phyloP scores from a whole-genome alignment of 1,140 invertebrate genomes.

The Dinoponera quadriceps region DNA sequence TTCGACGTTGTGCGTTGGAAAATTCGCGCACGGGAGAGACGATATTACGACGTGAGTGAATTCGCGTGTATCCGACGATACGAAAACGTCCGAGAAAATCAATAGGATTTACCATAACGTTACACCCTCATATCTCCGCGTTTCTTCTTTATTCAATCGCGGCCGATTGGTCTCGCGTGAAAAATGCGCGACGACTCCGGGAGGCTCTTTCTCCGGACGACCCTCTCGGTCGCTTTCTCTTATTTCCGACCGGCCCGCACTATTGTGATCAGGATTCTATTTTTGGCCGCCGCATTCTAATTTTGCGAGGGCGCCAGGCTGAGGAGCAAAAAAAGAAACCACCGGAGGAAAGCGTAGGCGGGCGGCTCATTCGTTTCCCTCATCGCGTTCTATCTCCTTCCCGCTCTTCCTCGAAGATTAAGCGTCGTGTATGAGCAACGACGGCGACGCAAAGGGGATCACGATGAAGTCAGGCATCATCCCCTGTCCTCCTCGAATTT shows the following conservation, averaged over 20 bases:
- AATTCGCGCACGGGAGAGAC: not conserved
- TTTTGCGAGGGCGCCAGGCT: conserved; percentile 49
- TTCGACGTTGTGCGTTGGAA: not conserved
- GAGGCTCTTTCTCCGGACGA: not conserved
- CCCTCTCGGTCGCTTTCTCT: conserved; percentile 32
- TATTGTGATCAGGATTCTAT: conserved; percentile 68
- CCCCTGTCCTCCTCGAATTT: conserved; percentile 64
- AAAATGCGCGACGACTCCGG: not conserved
- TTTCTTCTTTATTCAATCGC: conserved; percentile 42
- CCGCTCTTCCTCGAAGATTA: conserved; percentile 52
- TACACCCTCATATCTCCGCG: not conserved
- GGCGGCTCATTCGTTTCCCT: conserved; percentile 48
- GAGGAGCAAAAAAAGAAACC: conserved; percentile 55
- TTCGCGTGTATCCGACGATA: not conserved
- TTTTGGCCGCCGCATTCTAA: conserved; percentile 61
- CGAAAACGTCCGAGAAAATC: conserved; percentile 11
- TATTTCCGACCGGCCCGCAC: conserved; percentile 27
- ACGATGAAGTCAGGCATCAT: conserved; percentile 33
- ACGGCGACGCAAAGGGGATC: conserved; percentile 2
- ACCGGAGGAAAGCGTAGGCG: conserved; percentile 58
- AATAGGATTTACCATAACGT: conserved; percentile 24
- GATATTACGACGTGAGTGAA: not conserved
- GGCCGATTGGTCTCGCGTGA: not conserved
- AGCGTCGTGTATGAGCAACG: conserved; percentile 41
- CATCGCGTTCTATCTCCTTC: conserved; percentile 23